Percentiles rank a stretch among this genome's conserved stretches.
These are phyloP conservation scores for Cathartes aura DNA, from an alignment of 2,113 vertebrate species.

Conservation along the genomic window DNA sequence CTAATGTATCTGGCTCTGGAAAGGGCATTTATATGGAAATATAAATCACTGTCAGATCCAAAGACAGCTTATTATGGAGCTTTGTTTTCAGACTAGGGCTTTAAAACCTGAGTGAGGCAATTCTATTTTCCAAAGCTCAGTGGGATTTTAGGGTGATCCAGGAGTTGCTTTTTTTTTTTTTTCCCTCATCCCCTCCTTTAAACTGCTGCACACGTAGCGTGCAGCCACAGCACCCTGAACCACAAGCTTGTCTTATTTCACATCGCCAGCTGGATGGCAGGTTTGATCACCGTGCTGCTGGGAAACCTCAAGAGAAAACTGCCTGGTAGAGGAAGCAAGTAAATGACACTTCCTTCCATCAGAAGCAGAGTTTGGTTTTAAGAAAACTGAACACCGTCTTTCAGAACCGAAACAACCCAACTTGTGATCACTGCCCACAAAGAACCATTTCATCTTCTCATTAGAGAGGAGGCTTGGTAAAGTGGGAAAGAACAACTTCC, in stretches of 20 bases:
- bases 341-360: background rate
- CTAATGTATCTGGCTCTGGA: background rate
- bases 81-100: background rate
- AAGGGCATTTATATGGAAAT: background rate
- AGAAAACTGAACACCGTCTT: rapidly evolving
- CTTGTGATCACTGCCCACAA: background rate
- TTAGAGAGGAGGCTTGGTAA: background rate
- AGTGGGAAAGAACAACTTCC: background rate
- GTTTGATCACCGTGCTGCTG: background rate
- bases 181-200: background rate
- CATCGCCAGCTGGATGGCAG: background rate
- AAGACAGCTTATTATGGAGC: background rate
- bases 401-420: background rate
- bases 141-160: background rate
- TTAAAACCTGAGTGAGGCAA: background rate
- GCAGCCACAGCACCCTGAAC: background rate
- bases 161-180: background rate
- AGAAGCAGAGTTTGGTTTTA: background rate
- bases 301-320: background rate
- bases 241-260: background rate
- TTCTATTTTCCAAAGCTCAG: background rate
- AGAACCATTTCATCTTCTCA: background rate
- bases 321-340: background rate
- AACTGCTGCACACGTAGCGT: rapidly evolving
- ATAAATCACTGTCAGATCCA: background rate